Conservation (phyloP, 92 coral and sea anemone genomes). For the Ricordea florida region DNA sequence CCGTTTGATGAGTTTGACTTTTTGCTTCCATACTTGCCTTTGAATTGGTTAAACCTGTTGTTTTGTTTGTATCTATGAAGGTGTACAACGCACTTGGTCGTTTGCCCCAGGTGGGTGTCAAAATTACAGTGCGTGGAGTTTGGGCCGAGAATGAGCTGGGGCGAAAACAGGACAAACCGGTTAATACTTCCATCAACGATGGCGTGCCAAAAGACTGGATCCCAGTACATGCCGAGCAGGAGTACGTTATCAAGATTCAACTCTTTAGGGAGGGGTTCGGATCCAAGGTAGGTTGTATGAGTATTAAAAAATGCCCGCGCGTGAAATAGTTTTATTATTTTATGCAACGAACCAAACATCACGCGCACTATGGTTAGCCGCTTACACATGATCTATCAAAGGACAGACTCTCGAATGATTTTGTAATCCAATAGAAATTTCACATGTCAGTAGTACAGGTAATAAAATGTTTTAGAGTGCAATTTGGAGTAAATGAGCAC, state of each 20-base stretch:
- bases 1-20: background rate
- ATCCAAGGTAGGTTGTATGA: too few species aligned
- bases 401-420: too few species aligned
- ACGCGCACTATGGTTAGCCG: too few species aligned
- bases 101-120: constrained; percentile 67
- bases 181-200: constrained; percentile 41
- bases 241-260: constrained; percentile 51
- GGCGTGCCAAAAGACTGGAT: constrained; percentile 85
- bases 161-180: constrained; percentile 53
- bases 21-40: too few species aligned
- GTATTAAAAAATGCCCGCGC: background rate
- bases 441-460: too few species aligned
- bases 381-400: too few species aligned
- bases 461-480: too few species aligned
- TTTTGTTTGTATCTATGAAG: constrained; percentile 8
- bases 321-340: background rate
- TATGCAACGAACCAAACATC: too few species aligned
- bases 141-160: constrained; percentile 87
- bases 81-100: constrained; percentile 62
- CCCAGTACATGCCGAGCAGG: constrained; percentile 97
- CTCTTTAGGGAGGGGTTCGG: constrained; percentile 1
- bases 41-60: background rate
- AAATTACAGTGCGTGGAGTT: constrained; percentile 80
- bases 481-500: too few species aligned
- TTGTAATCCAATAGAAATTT: too few species aligned